A percentile compares a stretch with the other conserved stretches of the same genome.
Evolutionary conservation across 2,113 vertebrate species (phyloP).

Genomic region (Rhodinocichla rosea): DNA sequence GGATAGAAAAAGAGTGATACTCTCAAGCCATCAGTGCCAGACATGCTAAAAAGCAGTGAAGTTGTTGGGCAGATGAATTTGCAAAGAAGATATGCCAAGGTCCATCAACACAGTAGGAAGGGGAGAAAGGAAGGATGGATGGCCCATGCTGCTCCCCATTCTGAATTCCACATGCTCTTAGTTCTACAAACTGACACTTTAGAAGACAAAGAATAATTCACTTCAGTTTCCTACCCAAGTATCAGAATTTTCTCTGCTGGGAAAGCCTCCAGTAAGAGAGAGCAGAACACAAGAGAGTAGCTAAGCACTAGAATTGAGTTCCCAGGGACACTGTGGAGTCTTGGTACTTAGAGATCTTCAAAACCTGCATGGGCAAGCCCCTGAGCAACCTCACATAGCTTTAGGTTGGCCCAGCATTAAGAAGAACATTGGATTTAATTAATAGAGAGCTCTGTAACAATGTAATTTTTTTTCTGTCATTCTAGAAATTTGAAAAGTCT

Average conservation of each 20-base stretch:
- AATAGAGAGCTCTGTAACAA: background rate
- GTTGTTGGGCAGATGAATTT: background rate
- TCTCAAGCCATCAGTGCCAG: background rate
- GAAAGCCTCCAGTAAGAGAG: background rate
- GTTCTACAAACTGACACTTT: background rate
- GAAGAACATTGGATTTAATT: background rate
- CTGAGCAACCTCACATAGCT: background rate
- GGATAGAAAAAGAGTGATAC: background rate
- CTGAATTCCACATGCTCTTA: background rate
- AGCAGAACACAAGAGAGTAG: background rate
- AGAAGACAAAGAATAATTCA: background rate
- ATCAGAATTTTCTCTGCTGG: background rate
- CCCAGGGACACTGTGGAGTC: background rate
- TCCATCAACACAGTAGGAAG: background rate
- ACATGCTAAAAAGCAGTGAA: slow-evolving; percentile 5
- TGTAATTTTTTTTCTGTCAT: background rate
- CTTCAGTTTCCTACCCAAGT: background rate
- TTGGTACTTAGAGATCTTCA: background rate
- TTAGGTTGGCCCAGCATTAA: background rate
- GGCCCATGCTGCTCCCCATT: background rate
- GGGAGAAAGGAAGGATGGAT: background rate
- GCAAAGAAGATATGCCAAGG: background rate
- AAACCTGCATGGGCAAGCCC: background rate
- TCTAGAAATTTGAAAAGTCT: background rate
- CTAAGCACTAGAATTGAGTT: background rate